A percentile compares a stretch with the other conserved stretches of the same genome.
Evolutionary conservation across 2,113 vertebrate species (phyloP).

Genomic region (Microcebus lehilahytsara): DNA sequence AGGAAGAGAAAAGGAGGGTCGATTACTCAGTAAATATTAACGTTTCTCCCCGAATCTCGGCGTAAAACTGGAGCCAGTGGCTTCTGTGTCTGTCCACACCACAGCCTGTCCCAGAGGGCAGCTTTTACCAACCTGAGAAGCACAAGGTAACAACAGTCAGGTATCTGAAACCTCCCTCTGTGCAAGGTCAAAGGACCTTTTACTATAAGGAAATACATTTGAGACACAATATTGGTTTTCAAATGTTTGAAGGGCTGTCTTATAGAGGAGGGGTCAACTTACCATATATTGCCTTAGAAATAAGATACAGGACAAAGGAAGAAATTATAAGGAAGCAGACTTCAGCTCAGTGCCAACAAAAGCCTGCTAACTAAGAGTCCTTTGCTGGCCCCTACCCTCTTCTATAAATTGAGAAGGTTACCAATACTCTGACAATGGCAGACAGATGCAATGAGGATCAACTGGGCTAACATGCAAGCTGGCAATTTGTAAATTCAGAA

Average conservation of each 20-base stretch:
- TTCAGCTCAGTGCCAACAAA: neutral
- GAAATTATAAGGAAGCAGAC: neutral
- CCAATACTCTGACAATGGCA: neutral
- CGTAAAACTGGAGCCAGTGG: neutral
- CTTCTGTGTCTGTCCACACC: neutral
- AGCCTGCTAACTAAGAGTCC: neutral
- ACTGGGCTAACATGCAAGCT: neutral
- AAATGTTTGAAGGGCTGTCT: neutral
- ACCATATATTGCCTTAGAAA: neutral
- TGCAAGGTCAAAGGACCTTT: neutral
- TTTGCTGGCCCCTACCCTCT: neutral
- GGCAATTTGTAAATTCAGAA: neutral
- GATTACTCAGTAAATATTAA: neutral
- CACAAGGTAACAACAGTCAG: neutral
- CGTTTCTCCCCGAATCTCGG: neutral
- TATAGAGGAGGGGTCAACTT: neutral
- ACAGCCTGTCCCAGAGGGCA: neutral
- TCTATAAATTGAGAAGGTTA: neutral
- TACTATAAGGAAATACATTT: neutral
- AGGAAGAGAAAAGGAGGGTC: too few relatives aligned
- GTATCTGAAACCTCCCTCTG: neutral
- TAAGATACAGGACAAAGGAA: neutral
- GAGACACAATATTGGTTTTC: neutral
- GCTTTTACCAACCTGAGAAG: neutral
- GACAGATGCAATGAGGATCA: neutral